Conservation (phyloP, 2,797 vertebrate genomes). For the Taeniopygia guttata region DNA sequence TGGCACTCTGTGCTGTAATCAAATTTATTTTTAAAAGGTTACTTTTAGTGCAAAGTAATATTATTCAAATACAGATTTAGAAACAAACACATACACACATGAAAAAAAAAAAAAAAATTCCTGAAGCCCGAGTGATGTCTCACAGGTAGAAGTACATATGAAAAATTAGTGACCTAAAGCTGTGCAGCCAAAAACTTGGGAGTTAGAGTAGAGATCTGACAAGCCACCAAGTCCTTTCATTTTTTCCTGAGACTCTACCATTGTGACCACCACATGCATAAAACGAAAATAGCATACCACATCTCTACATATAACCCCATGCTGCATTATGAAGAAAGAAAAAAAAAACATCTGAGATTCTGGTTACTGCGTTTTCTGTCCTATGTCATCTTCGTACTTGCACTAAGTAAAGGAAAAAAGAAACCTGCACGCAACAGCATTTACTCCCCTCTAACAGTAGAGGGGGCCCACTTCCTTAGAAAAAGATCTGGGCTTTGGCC, state of each 20-base stretch:
- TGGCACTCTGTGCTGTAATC: background rate
- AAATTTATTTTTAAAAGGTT: background rate
- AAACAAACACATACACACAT: too few species aligned
- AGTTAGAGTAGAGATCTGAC: background rate
- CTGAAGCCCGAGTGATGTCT: background rate
- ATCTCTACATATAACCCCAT: background rate
- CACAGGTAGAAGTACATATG: background rate
- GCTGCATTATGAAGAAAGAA: background rate
- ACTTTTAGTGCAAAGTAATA: background rate
- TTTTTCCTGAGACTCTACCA: background rate
- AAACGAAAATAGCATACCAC: background rate
- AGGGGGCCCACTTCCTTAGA: constrained; percentile 32
- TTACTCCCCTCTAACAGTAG: constrained; percentile 33
- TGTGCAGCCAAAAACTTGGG: background rate
- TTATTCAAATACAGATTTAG: background rate
- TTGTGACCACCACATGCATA: background rate
- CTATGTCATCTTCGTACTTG: background rate
- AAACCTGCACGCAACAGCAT: background rate
- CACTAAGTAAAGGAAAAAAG: background rate
- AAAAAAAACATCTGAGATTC: background rate
- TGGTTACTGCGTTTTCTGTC: background rate
- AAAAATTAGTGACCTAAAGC: background rate
- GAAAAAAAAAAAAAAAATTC: background rate
- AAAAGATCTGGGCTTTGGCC: background rate
- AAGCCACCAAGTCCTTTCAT: background rate